Evolutionary conservation across 2,797 vertebrate genomes (phyloP).

Genomic region (Babyrousa celebensis): DNA sequence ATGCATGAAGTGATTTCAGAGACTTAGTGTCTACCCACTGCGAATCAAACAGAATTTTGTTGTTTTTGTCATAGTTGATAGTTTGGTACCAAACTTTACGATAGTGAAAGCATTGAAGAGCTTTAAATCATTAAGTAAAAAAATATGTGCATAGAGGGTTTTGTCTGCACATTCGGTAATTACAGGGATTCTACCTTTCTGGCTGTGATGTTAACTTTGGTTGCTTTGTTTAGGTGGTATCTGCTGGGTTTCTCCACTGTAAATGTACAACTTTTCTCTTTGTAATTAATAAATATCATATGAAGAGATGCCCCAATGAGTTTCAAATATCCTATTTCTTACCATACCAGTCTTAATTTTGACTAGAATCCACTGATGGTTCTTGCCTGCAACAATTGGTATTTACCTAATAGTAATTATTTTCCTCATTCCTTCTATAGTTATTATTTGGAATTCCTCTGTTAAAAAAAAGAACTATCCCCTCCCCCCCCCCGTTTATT

Average conservation of each 20-base stretch:
- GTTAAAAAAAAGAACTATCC: not conserved
- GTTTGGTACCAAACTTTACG: not conserved
- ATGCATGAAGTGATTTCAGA: constrained; percentile 41
- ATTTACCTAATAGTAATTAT: not conserved
- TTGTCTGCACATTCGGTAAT: not conserved
- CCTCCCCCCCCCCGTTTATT: not conserved
- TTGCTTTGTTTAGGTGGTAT: not conserved
- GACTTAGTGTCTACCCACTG: not conserved
- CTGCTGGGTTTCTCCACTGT: constrained; percentile 21
- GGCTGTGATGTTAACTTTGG: not conserved
- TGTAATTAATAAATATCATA: not conserved
- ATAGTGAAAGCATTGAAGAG: not conserved
- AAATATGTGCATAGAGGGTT: not conserved
- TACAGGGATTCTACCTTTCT: constrained; percentile 20
- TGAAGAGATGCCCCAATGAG: not conserved
- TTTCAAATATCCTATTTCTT: not conserved
- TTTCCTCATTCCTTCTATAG: not conserved
- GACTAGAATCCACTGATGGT: not conserved
- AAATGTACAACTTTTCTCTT: not conserved
- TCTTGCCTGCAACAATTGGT: constrained; percentile 6
- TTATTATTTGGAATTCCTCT: constrained; percentile 43
- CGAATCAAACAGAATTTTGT: constrained; percentile 29
- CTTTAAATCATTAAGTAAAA: constrained; percentile 52
- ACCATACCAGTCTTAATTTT: not conserved
- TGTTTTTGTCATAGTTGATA: constrained; percentile 6